These are phyloP conservation scores for Abrostola triplasia DNA, from an alignment of 2,888 invertebrate genomes.

Conservation along the genomic window DNA sequence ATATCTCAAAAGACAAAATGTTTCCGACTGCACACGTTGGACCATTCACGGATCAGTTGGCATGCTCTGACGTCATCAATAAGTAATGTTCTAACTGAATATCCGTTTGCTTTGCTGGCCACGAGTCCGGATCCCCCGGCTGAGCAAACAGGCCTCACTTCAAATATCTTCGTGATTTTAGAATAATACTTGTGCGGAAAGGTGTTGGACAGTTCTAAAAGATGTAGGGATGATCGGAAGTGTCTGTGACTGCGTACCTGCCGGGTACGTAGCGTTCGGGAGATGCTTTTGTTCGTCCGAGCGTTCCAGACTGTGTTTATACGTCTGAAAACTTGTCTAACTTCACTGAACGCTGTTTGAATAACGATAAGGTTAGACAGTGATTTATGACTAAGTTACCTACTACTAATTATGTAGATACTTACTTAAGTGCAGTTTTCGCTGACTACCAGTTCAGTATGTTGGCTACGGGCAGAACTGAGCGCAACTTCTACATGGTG, in stretches of 20 bases:
- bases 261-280: conserved; percentile 1
- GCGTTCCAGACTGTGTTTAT: too few species aligned
- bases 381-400: too few species aligned
- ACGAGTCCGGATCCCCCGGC: conserved; percentile 67
- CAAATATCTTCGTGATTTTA: conserved; percentile 59
- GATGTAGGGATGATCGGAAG: conserved; percentile 12
- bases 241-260: conserved; percentile 5
- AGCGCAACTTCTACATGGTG: too few species aligned
- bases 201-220: conserved; percentile 28
- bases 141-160: conserved; percentile 69
- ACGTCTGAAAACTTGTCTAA: too few species aligned
- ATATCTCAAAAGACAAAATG: conserved; percentile 36
- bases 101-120: conserved; percentile 72
- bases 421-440: too few species aligned
- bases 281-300: conserved; percentile 6
- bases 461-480: too few species aligned
- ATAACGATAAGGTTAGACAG: too few species aligned
- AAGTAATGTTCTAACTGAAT: conserved; percentile 66
- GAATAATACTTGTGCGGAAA: conserved; percentile 57
- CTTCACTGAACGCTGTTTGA: too few species aligned
- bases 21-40: conserved; percentile 32
- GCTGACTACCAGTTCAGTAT: too few species aligned
- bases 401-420: too few species aligned
- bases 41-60: conserved; percentile 69
- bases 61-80: conserved; percentile 56